phyloP scores from a whole-genome alignment of 1,140 invertebrate species.

The Aphelenchoides fujianensis region DNA sequence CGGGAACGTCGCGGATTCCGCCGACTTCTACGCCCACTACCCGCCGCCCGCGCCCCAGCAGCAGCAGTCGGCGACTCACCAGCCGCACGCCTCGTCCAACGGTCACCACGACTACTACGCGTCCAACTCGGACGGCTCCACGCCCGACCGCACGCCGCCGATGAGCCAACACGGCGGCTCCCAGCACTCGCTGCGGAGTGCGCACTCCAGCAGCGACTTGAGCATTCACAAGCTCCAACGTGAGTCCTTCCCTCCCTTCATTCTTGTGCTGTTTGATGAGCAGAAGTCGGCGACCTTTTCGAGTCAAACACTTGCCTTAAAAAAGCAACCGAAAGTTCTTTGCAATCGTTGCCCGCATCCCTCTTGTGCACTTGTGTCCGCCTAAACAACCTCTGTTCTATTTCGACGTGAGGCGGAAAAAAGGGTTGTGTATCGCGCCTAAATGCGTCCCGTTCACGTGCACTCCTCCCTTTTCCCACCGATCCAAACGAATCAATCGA shows the following conservation, averaged over 20 bases:
- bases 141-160: constrained; percentile 2
- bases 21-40: not conserved
- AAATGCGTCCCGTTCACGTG: no score
- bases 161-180: not conserved
- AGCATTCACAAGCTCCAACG: not conserved
- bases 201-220: not conserved
- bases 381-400: no score
- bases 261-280: not conserved
- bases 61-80: no score
- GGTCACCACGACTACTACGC: not conserved
- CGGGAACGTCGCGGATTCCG: not conserved
- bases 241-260: constrained; percentile 7
- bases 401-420: no score
- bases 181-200: not conserved
- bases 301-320: no score
- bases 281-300: not conserved
- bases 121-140: not conserved
- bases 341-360: no score
- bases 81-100: not conserved
- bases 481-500: no score
- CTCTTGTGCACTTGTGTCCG: no score
- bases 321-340: no score
- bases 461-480: no score
- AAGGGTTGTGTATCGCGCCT: no score
- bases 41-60: not conserved